A percentile compares a stretch with the other conserved stretches of the same genome.
These are phyloP conservation scores for Planococcus citri DNA, from an alignment of 1,140 invertebrate species.

Conservation along the genomic window DNA sequence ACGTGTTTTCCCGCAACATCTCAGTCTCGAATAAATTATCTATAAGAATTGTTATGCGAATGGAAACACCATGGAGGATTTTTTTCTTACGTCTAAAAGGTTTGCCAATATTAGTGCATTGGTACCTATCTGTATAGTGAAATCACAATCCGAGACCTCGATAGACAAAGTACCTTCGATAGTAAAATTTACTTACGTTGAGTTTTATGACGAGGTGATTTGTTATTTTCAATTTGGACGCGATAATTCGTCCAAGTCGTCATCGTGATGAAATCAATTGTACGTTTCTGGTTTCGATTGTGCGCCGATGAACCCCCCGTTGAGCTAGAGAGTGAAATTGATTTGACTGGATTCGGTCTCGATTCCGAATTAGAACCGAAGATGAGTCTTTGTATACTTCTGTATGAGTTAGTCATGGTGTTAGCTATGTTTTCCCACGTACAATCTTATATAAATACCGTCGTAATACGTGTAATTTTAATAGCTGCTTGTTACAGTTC, in stretches of 20 bases:
- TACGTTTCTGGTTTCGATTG: not conserved
- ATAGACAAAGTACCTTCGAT: not conserved
- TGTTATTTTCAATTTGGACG: too few relatives aligned
- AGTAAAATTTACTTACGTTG: not conserved
- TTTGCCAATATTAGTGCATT: too few relatives aligned
- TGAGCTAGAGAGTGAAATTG: slow-evolving; percentile 2
- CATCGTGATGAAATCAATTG: not conserved
- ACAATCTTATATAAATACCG: not conserved
- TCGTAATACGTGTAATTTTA: not conserved
- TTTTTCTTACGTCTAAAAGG: too few relatives aligned
- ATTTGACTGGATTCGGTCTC: not conserved
- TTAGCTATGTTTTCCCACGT: not conserved
- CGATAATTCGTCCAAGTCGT: not conserved
- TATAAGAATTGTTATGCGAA: not conserved
- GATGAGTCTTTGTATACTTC: not conserved
- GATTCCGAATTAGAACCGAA: not conserved
- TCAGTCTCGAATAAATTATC: too few relatives aligned
- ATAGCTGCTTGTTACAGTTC: not conserved
- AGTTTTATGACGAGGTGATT: too few relatives aligned
- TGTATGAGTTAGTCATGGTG: not conserved
- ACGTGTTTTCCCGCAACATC: too few relatives aligned
- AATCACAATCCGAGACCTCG: not conserved
- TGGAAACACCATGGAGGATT: not conserved
- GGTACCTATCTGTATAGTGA: too few relatives aligned
- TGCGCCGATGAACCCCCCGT: not conserved